These are phyloP conservation scores for Cololabis saira DNA, from an alignment of 2,113 vertebrate genomes.

Conservation along the genomic window DNA sequence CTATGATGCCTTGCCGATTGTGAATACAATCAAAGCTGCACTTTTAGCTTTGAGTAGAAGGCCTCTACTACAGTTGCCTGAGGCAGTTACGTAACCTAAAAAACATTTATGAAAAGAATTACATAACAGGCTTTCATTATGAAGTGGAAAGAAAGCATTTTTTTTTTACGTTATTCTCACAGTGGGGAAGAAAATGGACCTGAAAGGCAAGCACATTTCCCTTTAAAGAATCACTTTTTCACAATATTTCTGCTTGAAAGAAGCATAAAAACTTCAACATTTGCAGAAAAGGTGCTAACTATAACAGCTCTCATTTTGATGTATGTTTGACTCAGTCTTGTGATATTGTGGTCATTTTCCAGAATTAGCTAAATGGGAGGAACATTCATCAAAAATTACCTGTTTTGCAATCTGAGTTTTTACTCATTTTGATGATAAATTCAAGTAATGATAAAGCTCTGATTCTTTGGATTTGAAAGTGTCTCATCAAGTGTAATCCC, in stretches of 20 bases:
- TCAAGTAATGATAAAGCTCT: slow-evolving; percentile 36
- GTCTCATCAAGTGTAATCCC: slow-evolving; percentile 41
- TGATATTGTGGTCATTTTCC: slow-evolving; percentile 24
- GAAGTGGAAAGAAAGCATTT: no score
- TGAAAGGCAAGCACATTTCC: no score
- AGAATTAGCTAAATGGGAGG: slow-evolving; percentile 46
- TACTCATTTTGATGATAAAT: slow-evolving; percentile 43
- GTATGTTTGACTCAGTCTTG: slow-evolving; percentile 11
- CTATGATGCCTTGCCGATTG: not conserved
- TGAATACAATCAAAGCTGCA: not conserved
- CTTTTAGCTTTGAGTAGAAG: slow-evolving; percentile 24
- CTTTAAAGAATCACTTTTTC: no score
- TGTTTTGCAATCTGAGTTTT: slow-evolving; percentile 32
- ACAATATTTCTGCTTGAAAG: no score
- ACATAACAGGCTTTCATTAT: not conserved
- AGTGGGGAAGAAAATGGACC: no score
- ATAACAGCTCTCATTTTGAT: slow-evolving; percentile 5
- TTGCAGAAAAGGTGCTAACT: no score
- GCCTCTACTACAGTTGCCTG: not conserved
- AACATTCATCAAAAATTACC: slow-evolving; percentile 30
- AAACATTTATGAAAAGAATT: not conserved
- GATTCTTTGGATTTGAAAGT: slow-evolving; percentile 42
- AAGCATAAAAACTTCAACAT: no score
- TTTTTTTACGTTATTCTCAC: no score
- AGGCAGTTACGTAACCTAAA: slow-evolving; percentile 12